Evolutionary conservation across 2,113 vertebrate genomes (phyloP).

Genomic region (Microcebus griseorufus): DNA sequence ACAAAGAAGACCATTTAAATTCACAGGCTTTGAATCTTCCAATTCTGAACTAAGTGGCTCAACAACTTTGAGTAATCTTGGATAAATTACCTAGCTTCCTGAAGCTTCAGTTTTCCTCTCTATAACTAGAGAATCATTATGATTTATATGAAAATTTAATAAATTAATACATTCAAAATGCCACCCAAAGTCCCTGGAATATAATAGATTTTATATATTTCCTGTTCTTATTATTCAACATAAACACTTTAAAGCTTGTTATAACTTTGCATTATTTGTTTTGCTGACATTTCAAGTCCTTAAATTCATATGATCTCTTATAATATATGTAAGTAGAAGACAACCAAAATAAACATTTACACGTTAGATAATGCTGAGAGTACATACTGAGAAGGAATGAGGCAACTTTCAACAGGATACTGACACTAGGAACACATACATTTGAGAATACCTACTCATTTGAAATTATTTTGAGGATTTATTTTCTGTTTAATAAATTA

Average conservation of each 20-base stretch:
- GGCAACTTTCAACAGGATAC: background rate
- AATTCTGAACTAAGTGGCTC: background rate
- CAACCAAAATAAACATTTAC: background rate
- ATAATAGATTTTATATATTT: background rate
- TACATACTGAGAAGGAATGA: background rate
- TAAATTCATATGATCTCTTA: background rate
- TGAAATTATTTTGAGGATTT: background rate
- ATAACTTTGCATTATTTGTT: background rate
- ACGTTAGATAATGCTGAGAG: background rate
- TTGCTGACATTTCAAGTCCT: background rate
- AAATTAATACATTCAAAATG: background rate
- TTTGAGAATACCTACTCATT: background rate
- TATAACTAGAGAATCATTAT: background rate
- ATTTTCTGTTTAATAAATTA: background rate
- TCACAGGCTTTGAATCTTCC: background rate
- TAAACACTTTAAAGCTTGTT: background rate
- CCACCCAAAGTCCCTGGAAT: background rate
- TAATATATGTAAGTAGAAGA: background rate
- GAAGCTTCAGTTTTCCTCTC: background rate
- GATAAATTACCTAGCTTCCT: background rate
- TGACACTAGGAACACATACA: background rate
- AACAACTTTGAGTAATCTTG: background rate
- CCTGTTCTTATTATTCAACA: background rate
- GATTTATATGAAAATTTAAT: background rate
- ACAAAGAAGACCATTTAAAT: constrained; percentile 34